Conservation (phyloP, 2,797 vertebrate genomes). For the Falco peregrinus region DNA sequence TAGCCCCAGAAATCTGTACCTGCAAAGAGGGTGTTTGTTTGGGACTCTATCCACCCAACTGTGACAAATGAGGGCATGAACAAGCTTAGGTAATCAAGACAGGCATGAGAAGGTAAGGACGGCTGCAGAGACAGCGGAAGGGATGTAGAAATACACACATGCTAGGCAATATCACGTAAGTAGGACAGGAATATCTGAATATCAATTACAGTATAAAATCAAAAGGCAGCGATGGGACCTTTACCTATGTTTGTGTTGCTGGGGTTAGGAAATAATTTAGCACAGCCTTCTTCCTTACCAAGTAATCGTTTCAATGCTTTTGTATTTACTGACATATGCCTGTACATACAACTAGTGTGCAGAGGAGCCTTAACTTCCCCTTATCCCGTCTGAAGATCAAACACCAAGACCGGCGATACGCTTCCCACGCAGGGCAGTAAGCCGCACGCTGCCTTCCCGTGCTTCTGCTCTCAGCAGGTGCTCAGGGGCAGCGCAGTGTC, state of each 20-base stretch:
- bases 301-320: background rate
- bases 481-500: background rate
- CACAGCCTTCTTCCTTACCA: background rate
- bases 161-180: background rate
- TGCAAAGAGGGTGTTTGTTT: background rate
- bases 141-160: background rate
- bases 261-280: background rate
- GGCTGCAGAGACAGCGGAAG: background rate
- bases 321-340: background rate
- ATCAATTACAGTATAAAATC: background rate
- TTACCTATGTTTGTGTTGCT: background rate
- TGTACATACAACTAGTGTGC: background rate
- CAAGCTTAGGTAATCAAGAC: background rate
- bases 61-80: background rate
- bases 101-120: background rate
- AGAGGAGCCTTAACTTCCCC: background rate
- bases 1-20: background rate
- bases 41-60: background rate
- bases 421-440: background rate
- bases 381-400: background rate
- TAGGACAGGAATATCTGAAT: background rate
- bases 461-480: background rate
- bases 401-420: rapidly evolving
- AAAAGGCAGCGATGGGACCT: background rate
- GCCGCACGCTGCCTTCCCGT: background rate